A percentile compares a stretch with the other conserved stretches of the same genome.
Evolutionary conservation across 92 coral and sea anemone species (phyloP).

Genomic region (Epizoanthus fatuus): DNA sequence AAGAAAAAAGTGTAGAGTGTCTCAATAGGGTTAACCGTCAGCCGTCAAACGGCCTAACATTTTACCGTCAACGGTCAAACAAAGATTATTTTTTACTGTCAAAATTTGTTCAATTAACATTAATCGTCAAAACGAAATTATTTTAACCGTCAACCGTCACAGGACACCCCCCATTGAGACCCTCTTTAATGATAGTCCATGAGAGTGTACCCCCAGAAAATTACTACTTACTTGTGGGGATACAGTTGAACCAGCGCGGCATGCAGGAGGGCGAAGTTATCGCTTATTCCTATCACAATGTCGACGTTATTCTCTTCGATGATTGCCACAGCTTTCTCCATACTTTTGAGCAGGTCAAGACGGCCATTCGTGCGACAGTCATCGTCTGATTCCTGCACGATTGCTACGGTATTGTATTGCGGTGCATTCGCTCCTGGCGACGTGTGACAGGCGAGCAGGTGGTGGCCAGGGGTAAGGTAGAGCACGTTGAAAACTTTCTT

Average conservation of each 20-base stretch:
- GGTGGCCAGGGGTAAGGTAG: slow-evolving; percentile 38
- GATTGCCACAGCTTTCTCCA: slow-evolving; percentile 8
- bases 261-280: slow-evolving; percentile 37
- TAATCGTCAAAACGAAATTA: too few species aligned
- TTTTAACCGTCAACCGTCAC: too few species aligned
- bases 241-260: slow-evolving; percentile 34
- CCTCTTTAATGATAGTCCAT: too few species aligned
- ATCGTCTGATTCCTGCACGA: slow-evolving; percentile 28
- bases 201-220: too few species aligned
- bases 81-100: too few species aligned
- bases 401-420: slow-evolving; percentile 21
- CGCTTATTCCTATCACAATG: slow-evolving; percentile 41
- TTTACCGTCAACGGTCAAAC: too few species aligned
- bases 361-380: slow-evolving; percentile 23
- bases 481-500: slow-evolving; percentile 18
- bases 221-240: slow-evolving; percentile 19
- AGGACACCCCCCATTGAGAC: too few species aligned
- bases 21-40: too few species aligned
- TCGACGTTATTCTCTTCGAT: slow-evolving; percentile 33
- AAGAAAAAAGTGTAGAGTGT: too few species aligned
- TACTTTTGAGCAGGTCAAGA: slow-evolving; percentile 28
- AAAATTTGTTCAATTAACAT: too few species aligned
- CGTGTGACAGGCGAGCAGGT: slow-evolving; percentile 22
- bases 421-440: slow-evolving; percentile 16
- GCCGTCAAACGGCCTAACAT: too few species aligned